These are phyloP conservation scores for Drosophila vallismaia DNA, from an alignment of 2,888 invertebrate genomes.

Conservation along the genomic window DNA sequence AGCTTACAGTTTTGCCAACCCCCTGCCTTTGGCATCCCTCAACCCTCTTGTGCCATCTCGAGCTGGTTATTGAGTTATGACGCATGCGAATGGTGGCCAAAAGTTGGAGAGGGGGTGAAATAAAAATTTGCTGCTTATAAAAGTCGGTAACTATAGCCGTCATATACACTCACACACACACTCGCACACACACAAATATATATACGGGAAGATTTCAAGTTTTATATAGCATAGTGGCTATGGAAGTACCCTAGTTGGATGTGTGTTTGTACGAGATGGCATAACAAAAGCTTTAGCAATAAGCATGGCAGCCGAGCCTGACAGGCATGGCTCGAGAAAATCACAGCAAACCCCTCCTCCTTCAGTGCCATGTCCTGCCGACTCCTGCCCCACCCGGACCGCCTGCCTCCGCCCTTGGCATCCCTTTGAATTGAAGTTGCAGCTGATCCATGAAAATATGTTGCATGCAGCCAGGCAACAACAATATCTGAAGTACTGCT, in stretches of 20 bases:
- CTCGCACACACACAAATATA: constrained; percentile 20
- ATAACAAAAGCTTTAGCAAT: constrained; percentile 70
- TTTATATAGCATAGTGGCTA: constrained; percentile 38
- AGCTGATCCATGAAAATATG: constrained; percentile 79
- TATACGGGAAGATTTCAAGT: constrained; percentile 37
- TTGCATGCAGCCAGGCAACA: constrained; percentile 56
- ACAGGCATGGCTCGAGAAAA: constrained; percentile 41
- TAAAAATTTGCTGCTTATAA: constrained; percentile 76
- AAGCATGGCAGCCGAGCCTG: constrained; percentile 46
- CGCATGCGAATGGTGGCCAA: constrained; percentile 69
- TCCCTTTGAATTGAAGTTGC: constrained; percentile 72
- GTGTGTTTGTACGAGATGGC: constrained; percentile 45
- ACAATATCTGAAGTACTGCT: constrained; percentile 58
- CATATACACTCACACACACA: constrained; percentile 23
- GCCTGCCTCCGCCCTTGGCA: constrained; percentile 24
- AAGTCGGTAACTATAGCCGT: constrained; percentile 50
- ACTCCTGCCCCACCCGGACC: constrained; percentile 1
- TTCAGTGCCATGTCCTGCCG: constrained; percentile 8
- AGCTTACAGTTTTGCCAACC: constrained; percentile 54
- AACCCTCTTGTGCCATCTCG: not conserved
- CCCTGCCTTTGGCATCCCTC: constrained; percentile 20
- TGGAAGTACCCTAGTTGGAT: constrained; percentile 22
- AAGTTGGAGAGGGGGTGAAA: constrained; percentile 50
- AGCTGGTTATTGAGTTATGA: constrained; percentile 76
- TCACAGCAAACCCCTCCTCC: constrained; percentile 25